Evolutionary conservation across 2,113 vertebrate genomes (phyloP).

Genomic region (Solea solea): DNA sequence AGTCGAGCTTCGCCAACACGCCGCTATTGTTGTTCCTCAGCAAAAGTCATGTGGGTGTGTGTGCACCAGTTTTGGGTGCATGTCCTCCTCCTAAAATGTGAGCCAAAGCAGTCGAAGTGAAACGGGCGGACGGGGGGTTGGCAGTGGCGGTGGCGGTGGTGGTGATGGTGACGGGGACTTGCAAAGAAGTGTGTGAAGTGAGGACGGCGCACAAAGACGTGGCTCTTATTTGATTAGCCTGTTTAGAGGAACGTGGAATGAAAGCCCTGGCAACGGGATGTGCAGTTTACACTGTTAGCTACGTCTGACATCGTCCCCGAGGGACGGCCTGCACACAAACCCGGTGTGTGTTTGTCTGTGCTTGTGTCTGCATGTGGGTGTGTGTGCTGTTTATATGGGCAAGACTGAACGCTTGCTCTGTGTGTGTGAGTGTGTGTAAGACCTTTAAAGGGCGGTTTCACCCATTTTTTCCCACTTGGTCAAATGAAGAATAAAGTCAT

Average conservation of each 20-base stretch:
- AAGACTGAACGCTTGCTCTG: conserved; percentile 5
- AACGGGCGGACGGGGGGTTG: conserved; percentile 37
- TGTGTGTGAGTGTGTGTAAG: too few species aligned
- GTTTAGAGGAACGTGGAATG: conserved; percentile 48
- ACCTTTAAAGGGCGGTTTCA: too few species aligned
- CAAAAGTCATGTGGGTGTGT: conserved; percentile 70
- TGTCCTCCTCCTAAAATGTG: conserved; percentile 54
- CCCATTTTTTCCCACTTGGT: too few species aligned
- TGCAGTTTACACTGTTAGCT: conserved; percentile 61
- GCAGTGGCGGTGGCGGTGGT: neutral
- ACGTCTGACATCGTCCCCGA: conserved; percentile 55
- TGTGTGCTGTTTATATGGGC: conserved; percentile 14
- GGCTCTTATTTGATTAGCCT: conserved; percentile 63
- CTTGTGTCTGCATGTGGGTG: neutral
- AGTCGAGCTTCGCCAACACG: conserved; percentile 64
- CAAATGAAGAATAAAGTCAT: too few species aligned
- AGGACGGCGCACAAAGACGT: conserved; percentile 55
- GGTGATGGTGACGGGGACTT: conserved; percentile 49
- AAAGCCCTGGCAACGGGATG: conserved; percentile 56
- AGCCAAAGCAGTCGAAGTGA: conserved; percentile 67
- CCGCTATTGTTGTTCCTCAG: conserved; percentile 58
- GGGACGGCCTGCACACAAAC: conserved; percentile 26
- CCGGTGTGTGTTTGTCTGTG: neutral
- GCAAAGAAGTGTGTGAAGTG: conserved; percentile 61
- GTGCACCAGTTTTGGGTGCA: conserved; percentile 61